These are phyloP conservation scores for Pogonognathellus flavescens DNA, from an alignment of 1,140 invertebrate species.

Conservation along the genomic window DNA sequence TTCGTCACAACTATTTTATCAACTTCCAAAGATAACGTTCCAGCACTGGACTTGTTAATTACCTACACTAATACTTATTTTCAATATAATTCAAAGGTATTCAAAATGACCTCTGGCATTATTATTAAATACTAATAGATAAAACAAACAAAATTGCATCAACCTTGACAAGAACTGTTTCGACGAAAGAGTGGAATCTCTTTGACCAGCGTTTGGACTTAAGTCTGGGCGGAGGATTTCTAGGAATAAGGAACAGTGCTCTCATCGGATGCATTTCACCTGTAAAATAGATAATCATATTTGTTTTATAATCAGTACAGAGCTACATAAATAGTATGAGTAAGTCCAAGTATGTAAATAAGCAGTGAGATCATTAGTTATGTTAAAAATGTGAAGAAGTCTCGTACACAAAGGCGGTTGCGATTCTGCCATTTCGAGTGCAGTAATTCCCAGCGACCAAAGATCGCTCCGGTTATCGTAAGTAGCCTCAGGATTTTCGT, in stretches of 20 bases:
- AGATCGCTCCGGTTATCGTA: slow-evolving; percentile 99
- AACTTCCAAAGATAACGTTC: too few species aligned
- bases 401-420: slow-evolving; percentile 90
- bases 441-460: slow-evolving; percentile 88
- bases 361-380: slow-evolving; percentile 4
- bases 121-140: too few species aligned
- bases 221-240: slow-evolving; percentile 95
- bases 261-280: slow-evolving; percentile 99
- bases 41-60: too few species aligned
- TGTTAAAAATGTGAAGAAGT: neutral
- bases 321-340: neutral
- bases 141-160: neutral
- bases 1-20: too few species aligned
- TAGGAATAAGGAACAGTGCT: slow-evolving; percentile 97
- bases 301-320: too few species aligned
- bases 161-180: slow-evolving; percentile 88
- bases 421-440: slow-evolving; percentile 99
- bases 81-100: too few species aligned
- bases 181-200: slow-evolving; percentile 92
- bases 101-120: too few species aligned
- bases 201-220: slow-evolving; percentile 98
- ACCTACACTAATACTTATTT: too few species aligned
- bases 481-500: slow-evolving; percentile 99
- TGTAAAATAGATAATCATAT: slow-evolving; percentile 70
- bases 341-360: neutral